A percentile compares a stretch with the other conserved stretches of the same genome.
Evolutionary conservation across 2,113 vertebrate genomes (phyloP).

Genomic region (Oncorhynchus nerka): DNA sequence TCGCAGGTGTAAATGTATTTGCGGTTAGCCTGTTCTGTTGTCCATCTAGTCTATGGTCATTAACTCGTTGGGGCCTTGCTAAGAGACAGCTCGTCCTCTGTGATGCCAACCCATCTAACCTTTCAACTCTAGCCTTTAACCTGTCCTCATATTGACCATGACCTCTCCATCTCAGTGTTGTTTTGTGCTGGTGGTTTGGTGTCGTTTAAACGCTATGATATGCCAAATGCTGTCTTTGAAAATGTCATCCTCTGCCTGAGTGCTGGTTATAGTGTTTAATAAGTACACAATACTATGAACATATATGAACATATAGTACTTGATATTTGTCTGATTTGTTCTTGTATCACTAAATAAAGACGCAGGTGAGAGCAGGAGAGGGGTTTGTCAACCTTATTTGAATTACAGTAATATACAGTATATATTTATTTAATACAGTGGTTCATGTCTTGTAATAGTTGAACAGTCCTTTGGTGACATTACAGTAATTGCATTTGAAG

Average conservation of each 20-base stretch:
- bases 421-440: slow-evolving; percentile 18
- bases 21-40: slow-evolving; percentile 24
- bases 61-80: no score
- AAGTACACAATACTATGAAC: slow-evolving; percentile 15
- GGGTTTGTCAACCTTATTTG: slow-evolving; percentile 27
- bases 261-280: slow-evolving; percentile 14
- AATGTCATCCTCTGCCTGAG: slow-evolving; percentile 23
- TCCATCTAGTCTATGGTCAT: background rate
- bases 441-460: slow-evolving; percentile 42
- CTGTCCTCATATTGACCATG: slow-evolving; percentile 1
- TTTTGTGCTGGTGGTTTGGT: slow-evolving; percentile 71
- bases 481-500: slow-evolving; percentile 10
- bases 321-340: slow-evolving; percentile 25
- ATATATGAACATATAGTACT: slow-evolving; percentile 4
- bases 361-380: background rate
- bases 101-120: background rate
- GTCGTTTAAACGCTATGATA: slow-evolving; percentile 55
- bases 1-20: slow-evolving; percentile 40
- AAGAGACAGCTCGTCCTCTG: no score
- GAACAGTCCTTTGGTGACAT: slow-evolving; percentile 31
- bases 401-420: slow-evolving; percentile 26
- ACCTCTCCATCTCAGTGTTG: slow-evolving; percentile 47
- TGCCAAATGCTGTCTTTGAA: slow-evolving; percentile 57
- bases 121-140: background rate
- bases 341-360: slow-evolving; percentile 17